Conservation (phyloP, 2,888 invertebrate genomes). For the Polymixis lichenea region DNA sequence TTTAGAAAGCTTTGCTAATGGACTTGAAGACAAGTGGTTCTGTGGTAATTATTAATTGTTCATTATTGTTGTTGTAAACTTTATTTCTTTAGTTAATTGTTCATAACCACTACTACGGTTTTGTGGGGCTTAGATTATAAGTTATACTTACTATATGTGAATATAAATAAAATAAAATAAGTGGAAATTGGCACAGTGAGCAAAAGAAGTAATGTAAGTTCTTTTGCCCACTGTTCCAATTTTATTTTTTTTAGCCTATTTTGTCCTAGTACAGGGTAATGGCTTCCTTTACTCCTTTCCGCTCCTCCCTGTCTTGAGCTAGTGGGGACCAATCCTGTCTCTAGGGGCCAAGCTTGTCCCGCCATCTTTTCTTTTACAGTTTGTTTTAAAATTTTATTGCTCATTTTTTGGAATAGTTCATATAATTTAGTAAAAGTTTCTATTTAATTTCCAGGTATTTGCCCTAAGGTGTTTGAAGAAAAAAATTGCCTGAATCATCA, state of each 20-base stretch:
- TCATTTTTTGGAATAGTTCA: background rate
- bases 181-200: too few relatives aligned
- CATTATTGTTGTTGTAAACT: background rate
- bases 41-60: constrained; percentile 57
- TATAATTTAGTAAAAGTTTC: background rate
- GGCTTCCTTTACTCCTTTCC: too few relatives aligned
- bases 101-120: background rate
- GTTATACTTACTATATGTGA: too few relatives aligned
- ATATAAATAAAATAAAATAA: too few relatives aligned
- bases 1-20: constrained; percentile 30
- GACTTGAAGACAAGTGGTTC: constrained; percentile 26
- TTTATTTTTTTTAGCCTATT: background rate
- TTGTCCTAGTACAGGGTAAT: too few relatives aligned
- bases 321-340: too few relatives aligned
- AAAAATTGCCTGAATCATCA: constrained; percentile 68
- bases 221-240: background rate
- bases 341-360: too few relatives aligned
- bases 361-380: too few relatives aligned
- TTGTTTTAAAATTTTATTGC: too few relatives aligned
- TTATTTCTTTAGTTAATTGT: background rate
- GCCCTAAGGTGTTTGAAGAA: constrained; percentile 67
- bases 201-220: background rate
- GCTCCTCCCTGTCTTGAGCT: too few relatives aligned
- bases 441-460: constrained; percentile 72
- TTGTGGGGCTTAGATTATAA: too few relatives aligned